These are phyloP conservation scores for Empis livida DNA, from an alignment of 2,888 invertebrate genomes.

Conservation along the genomic window DNA sequence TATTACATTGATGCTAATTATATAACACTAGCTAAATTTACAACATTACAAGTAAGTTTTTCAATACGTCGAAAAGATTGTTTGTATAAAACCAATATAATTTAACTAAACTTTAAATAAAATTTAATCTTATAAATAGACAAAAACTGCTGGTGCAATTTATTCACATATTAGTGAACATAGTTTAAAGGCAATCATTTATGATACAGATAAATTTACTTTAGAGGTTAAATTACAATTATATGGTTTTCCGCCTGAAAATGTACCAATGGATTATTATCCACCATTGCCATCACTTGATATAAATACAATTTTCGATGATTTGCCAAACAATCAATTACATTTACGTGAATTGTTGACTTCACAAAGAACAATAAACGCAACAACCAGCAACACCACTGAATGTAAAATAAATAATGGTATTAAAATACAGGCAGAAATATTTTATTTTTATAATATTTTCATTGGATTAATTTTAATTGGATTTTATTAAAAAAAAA, in stretches of 20 bases:
- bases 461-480: too few species aligned
- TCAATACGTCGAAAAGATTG: too few species aligned
- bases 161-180: conserved; percentile 24
- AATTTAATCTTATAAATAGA: conserved; percentile 7
- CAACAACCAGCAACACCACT: too few species aligned
- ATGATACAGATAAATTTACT: conserved; percentile 19
- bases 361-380: too few species aligned
- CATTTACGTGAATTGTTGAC: too few species aligned
- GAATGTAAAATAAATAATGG: too few species aligned
- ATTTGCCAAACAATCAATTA: too few species aligned
- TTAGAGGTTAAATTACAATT: conserved; percentile 26
- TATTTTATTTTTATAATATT: too few species aligned
- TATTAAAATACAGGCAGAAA: too few species aligned
- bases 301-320: background rate
- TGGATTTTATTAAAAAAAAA: too few species aligned
- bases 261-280: conserved; percentile 16
- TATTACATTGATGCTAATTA: conserved; percentile 26
- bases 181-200: conserved; percentile 25
- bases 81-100: too few species aligned
- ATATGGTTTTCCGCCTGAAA: conserved; percentile 23
- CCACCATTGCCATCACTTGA: conserved; percentile 16
- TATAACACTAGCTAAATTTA: conserved; percentile 25
- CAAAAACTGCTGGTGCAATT: conserved; percentile 18
- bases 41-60: conserved; percentile 24
- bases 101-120: background rate